Evolutionary conservation across 2,797 vertebrate genomes (phyloP).

Genomic region (Cryptoblepharus egeriae): DNA sequence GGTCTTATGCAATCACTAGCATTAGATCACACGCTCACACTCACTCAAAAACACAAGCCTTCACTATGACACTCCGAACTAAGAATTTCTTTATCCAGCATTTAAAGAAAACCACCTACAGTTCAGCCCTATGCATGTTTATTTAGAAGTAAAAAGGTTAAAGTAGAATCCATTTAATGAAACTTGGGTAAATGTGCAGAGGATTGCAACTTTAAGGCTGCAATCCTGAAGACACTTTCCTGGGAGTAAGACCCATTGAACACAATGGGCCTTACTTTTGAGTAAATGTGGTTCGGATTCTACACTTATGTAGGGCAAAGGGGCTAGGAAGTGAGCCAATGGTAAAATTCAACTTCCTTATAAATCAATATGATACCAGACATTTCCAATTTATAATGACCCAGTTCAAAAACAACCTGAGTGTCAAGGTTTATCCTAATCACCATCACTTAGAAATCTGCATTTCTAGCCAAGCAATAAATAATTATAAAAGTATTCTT

Average conservation of each 20-base stretch:
- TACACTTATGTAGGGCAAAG: neutral
- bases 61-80: conserved; percentile 74
- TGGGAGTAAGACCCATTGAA: no score
- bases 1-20: conserved; percentile 64
- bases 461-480: conserved; percentile 62
- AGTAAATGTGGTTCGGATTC: no score
- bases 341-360: neutral
- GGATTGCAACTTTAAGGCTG: neutral
- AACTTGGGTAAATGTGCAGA: neutral
- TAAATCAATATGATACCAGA: conserved; percentile 2
- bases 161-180: neutral
- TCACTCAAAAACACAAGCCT: conserved; percentile 59
- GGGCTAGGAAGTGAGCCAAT: neutral
- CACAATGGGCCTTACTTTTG: no score
- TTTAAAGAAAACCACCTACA: conserved; percentile 53
- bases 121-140: neutral
- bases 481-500: conserved; percentile 56
- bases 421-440: conserved; percentile 29
- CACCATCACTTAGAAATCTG: conserved; percentile 46
- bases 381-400: conserved; percentile 30
- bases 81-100: conserved; percentile 49
- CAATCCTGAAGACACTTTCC: no score
- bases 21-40: conserved; percentile 67
- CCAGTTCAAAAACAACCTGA: conserved; percentile 47
- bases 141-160: neutral